Evolutionary conservation across 2,888 invertebrate genomes (phyloP).

Genomic region (Drosophila seclusa): DNA sequence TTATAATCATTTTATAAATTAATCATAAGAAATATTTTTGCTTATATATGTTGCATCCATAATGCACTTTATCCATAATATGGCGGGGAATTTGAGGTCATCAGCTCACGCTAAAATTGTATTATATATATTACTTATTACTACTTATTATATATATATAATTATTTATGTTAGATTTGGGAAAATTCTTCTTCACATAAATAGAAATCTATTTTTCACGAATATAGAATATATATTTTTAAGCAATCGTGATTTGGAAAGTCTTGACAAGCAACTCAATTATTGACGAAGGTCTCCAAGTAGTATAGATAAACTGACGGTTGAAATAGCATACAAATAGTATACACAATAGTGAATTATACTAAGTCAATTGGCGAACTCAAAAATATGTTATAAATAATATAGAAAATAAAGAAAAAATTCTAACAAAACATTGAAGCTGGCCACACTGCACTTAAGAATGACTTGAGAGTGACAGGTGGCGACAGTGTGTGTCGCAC

Average conservation of each 20-base stretch:
- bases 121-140: no score
- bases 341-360: neutral
- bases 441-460: constrained; percentile 32
- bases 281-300: neutral
- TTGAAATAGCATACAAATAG: neutral
- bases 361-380: neutral
- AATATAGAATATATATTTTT: neutral
- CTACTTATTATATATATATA: no score
- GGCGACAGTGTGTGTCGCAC: constrained; percentile 47
- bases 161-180: neutral
- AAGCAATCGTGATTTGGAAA: neutral
- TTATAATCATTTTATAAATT: neutral
- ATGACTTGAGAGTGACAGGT: constrained; percentile 40
- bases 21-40: neutral
- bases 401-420: no score
- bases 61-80: neutral
- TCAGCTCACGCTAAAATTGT: neutral
- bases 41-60: neutral
- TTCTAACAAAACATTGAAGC: neutral
- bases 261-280: neutral
- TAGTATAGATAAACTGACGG: neutral
- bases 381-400: neutral
- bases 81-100: neutral
- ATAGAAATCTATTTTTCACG: neutral
- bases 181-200: neutral